Base-by-base conservation (phyloP, 2,888 invertebrate species). In the Drosophila subsilvestris region DNA sequence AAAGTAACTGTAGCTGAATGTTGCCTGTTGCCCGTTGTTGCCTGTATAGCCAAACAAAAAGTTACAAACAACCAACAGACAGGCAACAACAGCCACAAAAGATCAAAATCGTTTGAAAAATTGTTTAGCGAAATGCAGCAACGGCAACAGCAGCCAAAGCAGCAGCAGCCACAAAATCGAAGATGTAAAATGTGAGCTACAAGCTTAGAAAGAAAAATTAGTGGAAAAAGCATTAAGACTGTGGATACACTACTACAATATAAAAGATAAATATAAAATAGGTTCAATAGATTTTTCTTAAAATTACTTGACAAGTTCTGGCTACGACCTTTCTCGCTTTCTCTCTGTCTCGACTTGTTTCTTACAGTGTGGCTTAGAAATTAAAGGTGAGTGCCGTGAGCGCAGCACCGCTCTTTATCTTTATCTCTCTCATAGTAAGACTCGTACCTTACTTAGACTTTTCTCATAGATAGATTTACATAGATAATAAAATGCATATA, bases 21-120 rank as follows among this genome's bases (percentile, higher is more conserved):
- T 53, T 49, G 42, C 22, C 51, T 59, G 69, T 32, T 32, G 32
- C 32, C 32, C 18, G 44, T 53, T 51, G 51, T 25, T 43, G 17
- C 25, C 18, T 43, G 12, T 18, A 18, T 44, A n/a, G 27, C 29
- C 49, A 32, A 49, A 48, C 68, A 68, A 68, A 66, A 70, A 71
- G 62, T 51, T 42, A 71, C 57, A 69, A 75, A 70, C 60, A 75
- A 51, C 69, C 43, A 44, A 42, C 50, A 32, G 58, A 60, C 68
- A 51, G 49, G 55, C 51, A 62, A 66, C 55, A 72, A 27, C 44
- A 66, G 45, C 69, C 75, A 47, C 61, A 49, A 69, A 63, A 75
- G 56, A 55, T 63, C 59, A 56, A 62, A 63, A 67, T 56, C 74
- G 74, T 66, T 73, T 73, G 73, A 54, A 69, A 71, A 74, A 75